Evolutionary conservation across 2,888 invertebrate genomes (phyloP).

Genomic region (Drosophila nr. fundita): DNA sequence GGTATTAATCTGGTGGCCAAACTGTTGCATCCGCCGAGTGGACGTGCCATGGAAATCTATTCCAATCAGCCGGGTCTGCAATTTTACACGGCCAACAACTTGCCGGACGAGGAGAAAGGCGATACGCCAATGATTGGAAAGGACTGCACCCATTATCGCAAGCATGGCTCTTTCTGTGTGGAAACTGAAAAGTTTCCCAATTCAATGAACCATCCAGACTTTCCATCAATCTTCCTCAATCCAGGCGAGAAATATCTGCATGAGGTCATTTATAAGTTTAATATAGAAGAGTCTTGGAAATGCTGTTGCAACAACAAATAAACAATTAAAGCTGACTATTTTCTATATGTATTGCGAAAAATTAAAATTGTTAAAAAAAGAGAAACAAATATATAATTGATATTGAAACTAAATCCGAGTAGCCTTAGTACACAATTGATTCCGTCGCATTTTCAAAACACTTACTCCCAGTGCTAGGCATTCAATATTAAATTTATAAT

Average conservation of each 20-base stretch:
- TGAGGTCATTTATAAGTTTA: constrained; percentile 68
- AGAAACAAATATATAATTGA: background rate
- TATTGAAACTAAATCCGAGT: constrained; percentile 16
- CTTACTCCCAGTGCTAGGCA: background rate
- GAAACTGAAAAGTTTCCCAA: constrained; percentile 97
- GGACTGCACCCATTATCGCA: constrained; percentile 88
- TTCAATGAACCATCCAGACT: constrained; percentile 91
- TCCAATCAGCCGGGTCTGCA: constrained; percentile 96
- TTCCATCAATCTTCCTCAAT: constrained; percentile 89
- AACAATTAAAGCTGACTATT: constrained; percentile 39
- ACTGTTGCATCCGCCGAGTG: constrained; percentile 87
- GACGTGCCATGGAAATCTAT: constrained; percentile 91
- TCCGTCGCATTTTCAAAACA: background rate
- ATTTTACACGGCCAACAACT: constrained; percentile 93
- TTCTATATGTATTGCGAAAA: background rate
- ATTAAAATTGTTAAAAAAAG: background rate
- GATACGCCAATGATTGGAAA: constrained; percentile 89
- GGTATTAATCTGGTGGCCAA: constrained; percentile 54
- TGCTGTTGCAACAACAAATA: constrained; percentile 53
- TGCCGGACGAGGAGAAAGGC: constrained; percentile 88
- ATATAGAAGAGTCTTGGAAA: constrained; percentile 66
- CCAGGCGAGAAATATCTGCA: constrained; percentile 87
- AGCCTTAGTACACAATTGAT: background rate
- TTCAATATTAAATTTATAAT: background rate
- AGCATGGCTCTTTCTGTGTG: constrained; percentile 93